Conservation (phyloP, 2,797 vertebrate genomes). For the Intellagama lesueurii region DNA sequence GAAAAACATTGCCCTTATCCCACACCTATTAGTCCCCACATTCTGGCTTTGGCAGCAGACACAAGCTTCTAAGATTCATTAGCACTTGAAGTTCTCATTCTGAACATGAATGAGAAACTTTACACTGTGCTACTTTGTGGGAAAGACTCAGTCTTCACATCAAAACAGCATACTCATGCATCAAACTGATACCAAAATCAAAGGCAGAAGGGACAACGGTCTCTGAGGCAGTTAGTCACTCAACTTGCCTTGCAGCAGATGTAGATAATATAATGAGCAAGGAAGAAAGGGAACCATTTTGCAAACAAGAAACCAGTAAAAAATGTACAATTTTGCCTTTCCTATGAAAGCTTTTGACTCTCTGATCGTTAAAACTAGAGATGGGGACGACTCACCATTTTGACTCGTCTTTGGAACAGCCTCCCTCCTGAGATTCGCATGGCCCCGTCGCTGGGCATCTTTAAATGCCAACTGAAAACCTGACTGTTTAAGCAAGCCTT, state of each 20-base stretch:
- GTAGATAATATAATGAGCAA: slow-evolving; percentile 50
- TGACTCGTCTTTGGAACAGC: too few relatives aligned
- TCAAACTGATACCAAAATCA: not conserved
- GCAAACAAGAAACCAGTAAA: slow-evolving; percentile 33
- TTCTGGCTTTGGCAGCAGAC: not conserved
- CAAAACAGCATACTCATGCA: slow-evolving; percentile 8
- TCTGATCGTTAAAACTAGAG: too few relatives aligned
- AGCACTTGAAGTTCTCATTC: not conserved
- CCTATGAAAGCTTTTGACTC: not conserved
- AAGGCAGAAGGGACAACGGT: not conserved
- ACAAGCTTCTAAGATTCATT: not conserved
- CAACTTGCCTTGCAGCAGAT: slow-evolving; percentile 43
- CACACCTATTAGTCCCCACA: not conserved
- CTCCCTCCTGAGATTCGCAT: too few relatives aligned
- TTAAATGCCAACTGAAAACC: too few relatives aligned
- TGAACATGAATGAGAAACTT: slow-evolving; percentile 1
- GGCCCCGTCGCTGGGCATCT: too few relatives aligned
- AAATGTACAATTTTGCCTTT: slow-evolving; percentile 1
- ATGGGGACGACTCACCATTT: too few relatives aligned
- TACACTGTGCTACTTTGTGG: not conserved
- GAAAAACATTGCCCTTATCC: not conserved
- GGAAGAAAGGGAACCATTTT: not conserved
- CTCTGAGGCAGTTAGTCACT: slow-evolving; percentile 25
- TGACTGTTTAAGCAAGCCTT: too few relatives aligned
- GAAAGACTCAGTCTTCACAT: not conserved